These are phyloP conservation scores for Diceros bicornis DNA, from an alignment of 2,797 vertebrate genomes.

Conservation along the genomic window DNA sequence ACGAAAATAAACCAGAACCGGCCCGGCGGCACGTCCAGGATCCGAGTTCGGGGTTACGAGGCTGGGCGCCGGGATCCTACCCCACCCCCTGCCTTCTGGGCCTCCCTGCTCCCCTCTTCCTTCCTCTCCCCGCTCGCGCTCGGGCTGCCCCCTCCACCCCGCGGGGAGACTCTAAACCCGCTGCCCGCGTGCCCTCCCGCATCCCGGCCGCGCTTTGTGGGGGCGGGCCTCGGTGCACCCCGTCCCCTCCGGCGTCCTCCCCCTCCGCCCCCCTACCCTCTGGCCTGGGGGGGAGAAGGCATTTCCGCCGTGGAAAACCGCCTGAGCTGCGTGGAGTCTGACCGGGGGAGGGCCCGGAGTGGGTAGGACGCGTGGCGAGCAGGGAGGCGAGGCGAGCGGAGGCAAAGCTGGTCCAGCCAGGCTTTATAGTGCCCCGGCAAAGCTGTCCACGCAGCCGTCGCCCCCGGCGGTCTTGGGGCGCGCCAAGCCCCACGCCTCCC, in stretches of 20 bases:
- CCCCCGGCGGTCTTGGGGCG: neutral
- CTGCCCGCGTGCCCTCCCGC: neutral
- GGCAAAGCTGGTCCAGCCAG: neutral
- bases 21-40: neutral
- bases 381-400: neutral
- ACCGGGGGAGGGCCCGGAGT: neutral
- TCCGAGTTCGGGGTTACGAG: neutral
- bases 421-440: neutral
- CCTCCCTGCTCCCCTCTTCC: neutral
- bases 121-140: neutral
- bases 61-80: neutral
- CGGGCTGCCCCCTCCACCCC: neutral
- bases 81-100: neutral
- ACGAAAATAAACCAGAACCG: slow-evolving; percentile 20
- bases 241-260: neutral
- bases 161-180: neutral
- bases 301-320: slow-evolving; percentile 63
- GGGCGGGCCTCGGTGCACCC: neutral
- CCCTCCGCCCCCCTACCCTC: neutral
- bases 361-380: neutral
- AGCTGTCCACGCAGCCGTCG: neutral
- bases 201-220: neutral
- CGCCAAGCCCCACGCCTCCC: neutral
- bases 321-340: neutral
- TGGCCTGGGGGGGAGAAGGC: neutral